Evolutionary conservation across 2,797 vertebrate species (phyloP), one percentile per base, ranked within the genome.

Genomic region (Luscinia megarhynchos): DNA sequence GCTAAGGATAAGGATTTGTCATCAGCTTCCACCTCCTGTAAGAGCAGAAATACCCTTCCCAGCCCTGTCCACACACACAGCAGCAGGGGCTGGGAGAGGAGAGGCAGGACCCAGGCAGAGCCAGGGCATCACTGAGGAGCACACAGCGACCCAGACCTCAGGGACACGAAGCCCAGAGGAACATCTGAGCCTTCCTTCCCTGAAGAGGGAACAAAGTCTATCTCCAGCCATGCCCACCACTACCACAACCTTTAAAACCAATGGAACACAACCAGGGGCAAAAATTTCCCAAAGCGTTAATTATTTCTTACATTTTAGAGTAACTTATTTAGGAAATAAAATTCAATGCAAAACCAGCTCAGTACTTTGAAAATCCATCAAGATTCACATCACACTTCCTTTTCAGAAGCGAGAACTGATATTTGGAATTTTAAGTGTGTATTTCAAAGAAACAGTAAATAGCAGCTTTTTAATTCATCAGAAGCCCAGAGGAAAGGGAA

Each of bases 371-470:
- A 96, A 89, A 86, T 32, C 41, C 64, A 94, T 96, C 91, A 83
- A 51, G 86, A 96, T 96, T 94, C 93, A 78, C 67, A 59, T 75
- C 86, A 87, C 83, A 89, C 57, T 89, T 76, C 46, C n/a, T 76
- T 93, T 91, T 84, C 76, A 87, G 63, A 93, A 93, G 48, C 2
- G 0, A 90, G 80, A 91, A 95, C 43, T 74, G 84, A 54, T 81
- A 94, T 87, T 93, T 87, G 57, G 94, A 94, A 92, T 92, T 87
- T 93, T 78, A 94, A 94, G 79, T 34, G 74, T 66, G 79, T 19
- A 92, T 89, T 94, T 97, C 92, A 97, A 63, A 91, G 85, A 89
- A 94, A 94, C 43, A 92, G 58, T 95, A 92, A 91, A 94, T 66
- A 84, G 70, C 68, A 94, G 84, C 54, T 95, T 93, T 94, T 94